Percentiles rank a stretch among this genome's conserved stretches.
These are phyloP conservation scores for Ditula angustiorana DNA, from an alignment of 2,888 invertebrate species.

Conservation along the genomic window DNA sequence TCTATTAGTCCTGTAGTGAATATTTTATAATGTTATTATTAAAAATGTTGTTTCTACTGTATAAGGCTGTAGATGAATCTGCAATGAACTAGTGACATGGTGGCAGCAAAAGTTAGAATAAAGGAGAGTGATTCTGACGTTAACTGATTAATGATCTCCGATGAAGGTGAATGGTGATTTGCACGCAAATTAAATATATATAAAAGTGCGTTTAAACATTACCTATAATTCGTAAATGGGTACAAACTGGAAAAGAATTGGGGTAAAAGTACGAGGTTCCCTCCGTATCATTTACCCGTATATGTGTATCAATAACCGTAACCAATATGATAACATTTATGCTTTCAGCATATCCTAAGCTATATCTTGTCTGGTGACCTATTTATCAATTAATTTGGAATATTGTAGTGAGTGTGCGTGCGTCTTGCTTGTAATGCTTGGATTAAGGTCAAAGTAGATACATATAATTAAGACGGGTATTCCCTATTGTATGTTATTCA, in stretches of 20 bases:
- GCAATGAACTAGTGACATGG: slow-evolving; percentile 21
- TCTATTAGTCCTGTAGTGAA: slow-evolving; percentile 7
- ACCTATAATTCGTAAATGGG: background rate
- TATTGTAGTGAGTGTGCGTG: slow-evolving; percentile 21
- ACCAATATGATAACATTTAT: slow-evolving; percentile 1
- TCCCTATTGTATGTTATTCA: slow-evolving; percentile 5
- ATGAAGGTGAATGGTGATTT: background rate
- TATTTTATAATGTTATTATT: slow-evolving; percentile 2
- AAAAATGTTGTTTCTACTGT: slow-evolving; percentile 14
- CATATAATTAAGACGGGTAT: slow-evolving; percentile 24
- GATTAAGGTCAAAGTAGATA: slow-evolving; percentile 21
- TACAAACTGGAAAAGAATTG: background rate
- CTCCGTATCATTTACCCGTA: background rate
- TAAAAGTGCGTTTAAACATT: background rate
- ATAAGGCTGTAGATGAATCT: slow-evolving; percentile 34
- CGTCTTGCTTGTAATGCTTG: slow-evolving; percentile 27
- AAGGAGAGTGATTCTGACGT: slow-evolving; percentile 9
- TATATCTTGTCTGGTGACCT: slow-evolving; percentile 9
- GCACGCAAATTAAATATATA: slow-evolving; percentile 10
- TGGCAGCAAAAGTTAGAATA: slow-evolving; percentile 3
- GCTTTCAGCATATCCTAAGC: slow-evolving; percentile 14
- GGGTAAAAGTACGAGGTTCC: background rate
- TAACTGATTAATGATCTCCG: slow-evolving; percentile 24
- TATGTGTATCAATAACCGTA: background rate
- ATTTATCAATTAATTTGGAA: slow-evolving; percentile 11